Evolutionary conservation across 2,797 vertebrate genomes (phyloP), one percentile per base, ranked within the genome.

Genomic region (Microcaecilia unicolor): DNA sequence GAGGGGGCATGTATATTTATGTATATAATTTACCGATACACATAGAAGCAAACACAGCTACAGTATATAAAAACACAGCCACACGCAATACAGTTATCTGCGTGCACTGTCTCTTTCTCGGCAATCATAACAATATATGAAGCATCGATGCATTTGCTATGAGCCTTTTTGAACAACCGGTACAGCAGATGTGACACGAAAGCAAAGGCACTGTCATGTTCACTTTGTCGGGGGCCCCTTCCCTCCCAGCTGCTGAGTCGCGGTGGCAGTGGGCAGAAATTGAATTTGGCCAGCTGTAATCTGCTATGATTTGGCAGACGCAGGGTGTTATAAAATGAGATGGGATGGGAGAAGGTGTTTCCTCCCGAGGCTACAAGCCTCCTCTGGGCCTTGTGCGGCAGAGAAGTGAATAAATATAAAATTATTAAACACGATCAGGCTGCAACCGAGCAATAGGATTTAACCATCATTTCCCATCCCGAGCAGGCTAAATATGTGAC

Each of bases 281-380:
- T 80, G 69, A 78, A 83, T 84, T 81, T 79, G 73, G 75, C 67
- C 67, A 44, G 43, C 70, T 76, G 72, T 78, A 81, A 83, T 81
- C 74, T 70, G 66, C 76, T 74, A 58, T 66, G 67, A 77, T 73
- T 77, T 70, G 67, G 72, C 67, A 78, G 74, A 77, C 77, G 72
- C 69, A 65, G 58, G 59, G 58, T 64, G 44, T 67, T 70, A 67
- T 50, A 53, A 76, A 71, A 74, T 61, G 62, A 70, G 50, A 48
- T 54, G 46, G 48, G 51, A 63, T 68, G 52, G 41, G 62, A 43
- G 40, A 57, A 69, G 62, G 56, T 61, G 50, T 46, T 55, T 54
- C 41, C 50, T 67, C 59, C 49, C 0, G 31, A 41, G 55, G 59
- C 45, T 46, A 40, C 1, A 1, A 22, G 15, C 10, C 26, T 25